Conservation (phyloP, 2,888 invertebrate species). For the Dione juno region DNA sequence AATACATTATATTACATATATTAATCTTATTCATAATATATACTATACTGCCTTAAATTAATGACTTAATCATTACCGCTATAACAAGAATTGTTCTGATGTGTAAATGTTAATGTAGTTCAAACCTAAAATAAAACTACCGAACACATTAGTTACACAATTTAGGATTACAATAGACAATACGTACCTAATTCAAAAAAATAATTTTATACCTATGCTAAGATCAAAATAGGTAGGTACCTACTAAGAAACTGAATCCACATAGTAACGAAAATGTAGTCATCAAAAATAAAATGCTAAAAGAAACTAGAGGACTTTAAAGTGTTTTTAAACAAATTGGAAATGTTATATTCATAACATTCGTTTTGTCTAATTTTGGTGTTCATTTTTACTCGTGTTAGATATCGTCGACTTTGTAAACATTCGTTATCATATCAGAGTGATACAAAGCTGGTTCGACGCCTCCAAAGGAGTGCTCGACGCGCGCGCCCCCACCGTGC, state of each 20-base stretch:
- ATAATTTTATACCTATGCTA: too few species aligned
- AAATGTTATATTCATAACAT: background rate
- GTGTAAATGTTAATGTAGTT: background rate
- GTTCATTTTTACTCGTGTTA: conserved; percentile 40
- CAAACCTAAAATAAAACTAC: background rate
- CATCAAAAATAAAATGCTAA: background rate
- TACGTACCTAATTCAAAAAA: too few species aligned
- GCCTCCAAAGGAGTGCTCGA: conserved; percentile 58
- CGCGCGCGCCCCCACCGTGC: conserved; percentile 69
- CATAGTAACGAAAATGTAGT: background rate
- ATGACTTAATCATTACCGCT: background rate
- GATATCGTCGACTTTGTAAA: conserved; percentile 68
- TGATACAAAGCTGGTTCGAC: conserved; percentile 71
- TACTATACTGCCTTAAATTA: too few species aligned
- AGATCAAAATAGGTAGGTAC: too few species aligned
- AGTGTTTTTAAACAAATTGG: background rate
- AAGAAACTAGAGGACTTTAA: background rate
- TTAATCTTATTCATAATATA: background rate
- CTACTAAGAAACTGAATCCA: background rate
- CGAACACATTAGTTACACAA: too few species aligned
- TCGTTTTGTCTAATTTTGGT: conserved; percentile 18
- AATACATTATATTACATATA: too few species aligned
- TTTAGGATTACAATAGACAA: too few species aligned
- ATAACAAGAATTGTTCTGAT: background rate
- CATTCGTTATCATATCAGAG: conserved; percentile 77